Percentiles rank a stretch among this genome's conserved stretches.
phyloP scores from a whole-genome alignment of 2,113 vertebrate species.

The Ranitomeya variabilis region DNA sequence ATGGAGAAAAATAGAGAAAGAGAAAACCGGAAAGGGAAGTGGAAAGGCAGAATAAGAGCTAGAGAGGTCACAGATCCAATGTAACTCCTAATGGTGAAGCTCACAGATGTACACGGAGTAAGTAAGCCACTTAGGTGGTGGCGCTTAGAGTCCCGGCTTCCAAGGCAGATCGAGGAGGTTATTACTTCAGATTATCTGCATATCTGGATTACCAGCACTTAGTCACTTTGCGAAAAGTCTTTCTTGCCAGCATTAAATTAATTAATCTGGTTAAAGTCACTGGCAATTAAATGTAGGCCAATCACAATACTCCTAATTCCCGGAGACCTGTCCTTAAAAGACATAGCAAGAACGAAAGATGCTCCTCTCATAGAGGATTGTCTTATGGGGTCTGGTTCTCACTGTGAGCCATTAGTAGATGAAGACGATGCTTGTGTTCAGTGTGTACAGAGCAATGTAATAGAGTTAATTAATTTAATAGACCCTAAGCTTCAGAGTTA shows the following conservation, averaged over 20 bases:
- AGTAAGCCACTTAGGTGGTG: neutral
- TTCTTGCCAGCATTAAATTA: constrained; percentile 66
- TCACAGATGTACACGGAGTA: neutral
- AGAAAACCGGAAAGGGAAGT: no score
- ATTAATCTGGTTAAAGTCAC: constrained; percentile 66
- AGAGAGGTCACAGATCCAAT: no score
- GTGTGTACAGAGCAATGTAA: neutral
- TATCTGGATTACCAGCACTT: constrained; percentile 63
- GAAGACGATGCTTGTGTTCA: neutral
- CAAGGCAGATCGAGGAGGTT: neutral
- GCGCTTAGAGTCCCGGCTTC: neutral
- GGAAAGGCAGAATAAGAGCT: no score
- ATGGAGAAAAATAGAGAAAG: no score
- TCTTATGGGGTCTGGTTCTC: neutral
- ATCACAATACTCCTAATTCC: constrained; percentile 59
- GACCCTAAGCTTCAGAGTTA: no score
- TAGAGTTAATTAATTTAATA: neutral
- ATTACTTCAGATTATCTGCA: constrained; percentile 64
- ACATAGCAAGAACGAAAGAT: neutral
- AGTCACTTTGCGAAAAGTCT: constrained; percentile 62
- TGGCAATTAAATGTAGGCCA: constrained; percentile 62
- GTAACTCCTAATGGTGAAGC: no score
- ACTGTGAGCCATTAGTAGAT: neutral
- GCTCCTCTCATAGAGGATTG: no score
- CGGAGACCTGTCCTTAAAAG: constrained; percentile 33